These are phyloP conservation scores for Troides aeacus DNA, from an alignment of 2,888 invertebrate species.

Conservation along the genomic window DNA sequence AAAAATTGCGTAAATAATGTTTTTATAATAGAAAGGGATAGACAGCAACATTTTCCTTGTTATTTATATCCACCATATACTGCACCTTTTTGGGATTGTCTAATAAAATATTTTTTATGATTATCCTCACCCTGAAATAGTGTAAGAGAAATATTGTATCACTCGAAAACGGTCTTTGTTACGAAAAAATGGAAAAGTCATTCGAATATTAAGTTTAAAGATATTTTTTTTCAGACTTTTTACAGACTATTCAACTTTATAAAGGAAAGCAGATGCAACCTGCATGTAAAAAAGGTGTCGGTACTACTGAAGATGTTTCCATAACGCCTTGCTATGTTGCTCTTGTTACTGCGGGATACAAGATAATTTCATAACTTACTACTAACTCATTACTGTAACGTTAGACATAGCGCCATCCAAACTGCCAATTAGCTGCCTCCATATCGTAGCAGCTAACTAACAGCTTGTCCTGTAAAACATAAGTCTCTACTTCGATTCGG, in stretches of 20 bases:
- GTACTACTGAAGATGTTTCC: too few species aligned
- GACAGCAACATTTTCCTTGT: conserved; percentile 26
- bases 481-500: too few species aligned
- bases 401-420: too few species aligned
- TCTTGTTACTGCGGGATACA: background rate
- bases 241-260: background rate
- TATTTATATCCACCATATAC: conserved; percentile 28
- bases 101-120: conserved; percentile 31
- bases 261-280: background rate
- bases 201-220: background rate
- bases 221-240: background rate
- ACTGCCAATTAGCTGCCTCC: too few species aligned
- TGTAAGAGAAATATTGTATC: conserved; percentile 23
- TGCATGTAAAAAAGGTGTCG: background rate
- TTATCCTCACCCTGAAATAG: conserved; percentile 29
- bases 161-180: conserved; percentile 5
- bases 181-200: background rate
- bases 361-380: too few species aligned
- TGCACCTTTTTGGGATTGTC: conserved; percentile 29
- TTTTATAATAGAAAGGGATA: conserved; percentile 21
- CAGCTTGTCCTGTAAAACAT: too few species aligned
- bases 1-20: conserved; percentile 18
- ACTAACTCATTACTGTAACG: too few species aligned
- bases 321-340: too few species aligned
- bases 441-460: too few species aligned